A percentile compares a stretch with the other conserved stretches of the same genome.
Evolutionary conservation across 2,797 vertebrate genomes (phyloP).

Genomic region (Remorina albescens): DNA sequence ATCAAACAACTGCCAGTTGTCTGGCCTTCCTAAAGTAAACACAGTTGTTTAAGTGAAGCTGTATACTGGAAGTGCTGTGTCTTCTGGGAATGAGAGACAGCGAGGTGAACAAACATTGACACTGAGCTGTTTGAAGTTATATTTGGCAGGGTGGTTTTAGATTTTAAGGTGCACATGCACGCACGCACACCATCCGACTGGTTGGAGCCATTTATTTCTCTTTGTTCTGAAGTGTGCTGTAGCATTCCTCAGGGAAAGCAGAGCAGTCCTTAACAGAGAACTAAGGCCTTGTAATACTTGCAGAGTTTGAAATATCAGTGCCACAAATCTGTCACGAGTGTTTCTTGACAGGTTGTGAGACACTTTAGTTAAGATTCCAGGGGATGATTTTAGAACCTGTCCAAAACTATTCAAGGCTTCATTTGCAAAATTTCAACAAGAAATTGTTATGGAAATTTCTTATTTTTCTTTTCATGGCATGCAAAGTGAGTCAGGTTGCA

Average conservation of each 20-base stretch:
- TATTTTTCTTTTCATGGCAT: background rate
- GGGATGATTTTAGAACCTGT: constrained; percentile 24
- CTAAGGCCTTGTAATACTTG: constrained; percentile 42
- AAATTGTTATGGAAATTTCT: background rate
- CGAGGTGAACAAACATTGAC: constrained; percentile 78
- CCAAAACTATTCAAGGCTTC: constrained; percentile 13
- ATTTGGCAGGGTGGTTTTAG: constrained; percentile 71
- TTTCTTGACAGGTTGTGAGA: constrained; percentile 23
- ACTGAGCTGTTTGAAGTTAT: constrained; percentile 75
- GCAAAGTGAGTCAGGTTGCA: constrained; percentile 17
- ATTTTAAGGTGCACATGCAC: constrained; percentile 30
- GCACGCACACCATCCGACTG: constrained; percentile 25
- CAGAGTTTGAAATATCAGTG: constrained; percentile 40
- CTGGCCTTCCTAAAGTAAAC: constrained; percentile 66
- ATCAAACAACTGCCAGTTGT: constrained; percentile 66
- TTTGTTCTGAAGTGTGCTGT: constrained; percentile 64
- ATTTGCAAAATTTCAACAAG: constrained; percentile 11
- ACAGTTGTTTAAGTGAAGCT: constrained; percentile 63
- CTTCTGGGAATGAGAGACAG: constrained; percentile 70
- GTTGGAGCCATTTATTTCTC: constrained; percentile 67
- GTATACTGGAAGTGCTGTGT: constrained; percentile 52
- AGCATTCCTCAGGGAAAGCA: constrained; percentile 54
- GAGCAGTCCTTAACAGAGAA: constrained; percentile 51
- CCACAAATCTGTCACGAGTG: constrained; percentile 39
- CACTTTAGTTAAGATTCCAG: constrained; percentile 17